Base-by-base conservation (phyloP, 1,140 invertebrate species). In the Pogonomyrmex californicus region DNA sequence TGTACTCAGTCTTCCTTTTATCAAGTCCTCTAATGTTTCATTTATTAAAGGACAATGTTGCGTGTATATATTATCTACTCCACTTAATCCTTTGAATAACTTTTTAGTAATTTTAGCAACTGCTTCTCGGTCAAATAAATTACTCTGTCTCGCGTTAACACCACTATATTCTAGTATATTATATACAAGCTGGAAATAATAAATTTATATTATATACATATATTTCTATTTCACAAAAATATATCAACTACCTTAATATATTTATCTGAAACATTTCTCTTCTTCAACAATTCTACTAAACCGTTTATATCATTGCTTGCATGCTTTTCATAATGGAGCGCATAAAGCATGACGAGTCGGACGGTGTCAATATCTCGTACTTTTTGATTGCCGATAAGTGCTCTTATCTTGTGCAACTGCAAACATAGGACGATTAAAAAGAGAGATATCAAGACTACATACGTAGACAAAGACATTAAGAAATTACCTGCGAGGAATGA, bases 61-160 rank as follows among this genome's bases (percentile, higher is more conserved):
- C 0, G 99, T 99, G 93, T 99, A 99, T 87, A 99, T 98, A 95
- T 99, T 99, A 94, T 99, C 99, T 3, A 99, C 98, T 4, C 99
- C 99, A 95, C 98, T 98, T 17, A 99, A 95, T 51, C 97, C 97
- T 96, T 97, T 95, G 78, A 99, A 98, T 77, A 99, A 97, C 93
- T 98, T 97, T 91, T 99, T 98, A 14, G 98, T 99, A 86, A 98
- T 97, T 93, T 99, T 99, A 0, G 98, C 98, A 30, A 99, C 98
- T 91, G 98, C 97, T 92, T 98, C 97, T 90, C 98, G 97, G 60
- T 97, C 98, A 82, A 99, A 98, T 81, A 99, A 96, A 95, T 99
- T 98, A 93, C 96, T 97, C 88, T 98, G 97, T 47, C 98, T 95
- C 0, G 97, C 96, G 93, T 97, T 97, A 36, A 97, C 96, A 41